Evolutionary conservation across 2,888 invertebrate species (phyloP).

Genomic region (Andricus curvator): DNA sequence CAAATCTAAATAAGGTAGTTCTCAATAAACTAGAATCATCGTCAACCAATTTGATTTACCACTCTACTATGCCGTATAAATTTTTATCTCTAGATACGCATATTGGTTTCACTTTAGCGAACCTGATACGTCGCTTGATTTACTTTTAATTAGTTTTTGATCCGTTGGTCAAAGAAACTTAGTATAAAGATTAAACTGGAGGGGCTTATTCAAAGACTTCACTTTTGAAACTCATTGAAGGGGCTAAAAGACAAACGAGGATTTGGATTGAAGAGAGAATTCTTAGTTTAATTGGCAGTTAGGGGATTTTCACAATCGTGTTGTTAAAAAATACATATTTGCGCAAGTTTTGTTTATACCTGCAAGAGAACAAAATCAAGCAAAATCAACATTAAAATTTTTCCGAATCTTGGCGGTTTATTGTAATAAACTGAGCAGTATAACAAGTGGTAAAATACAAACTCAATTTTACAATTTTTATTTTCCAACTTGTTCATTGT

Average conservation of each 20-base stretch:
- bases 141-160: conserved; percentile 37
- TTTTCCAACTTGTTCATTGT: neutral
- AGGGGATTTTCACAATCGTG: neutral
- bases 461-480: neutral
- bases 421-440: neutral
- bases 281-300: neutral
- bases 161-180: neutral
- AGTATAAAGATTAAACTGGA: neutral
- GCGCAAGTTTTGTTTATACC: neutral
- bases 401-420: neutral
- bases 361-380: neutral
- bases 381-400: neutral
- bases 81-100: neutral
- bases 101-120: neutral
- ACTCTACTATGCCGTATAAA: conserved; percentile 2
- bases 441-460: neutral
- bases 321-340: neutral
- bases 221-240: conserved; percentile 2
- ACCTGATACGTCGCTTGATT: conserved; percentile 8
- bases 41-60: neutral
- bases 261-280: neutral
- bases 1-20: neutral
- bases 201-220: conserved; percentile 14
- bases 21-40: neutral
- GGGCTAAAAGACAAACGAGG: neutral